Evolutionary conservation across 2,888 invertebrate genomes (phyloP).

Genomic region (Escarpia spicata): DNA sequence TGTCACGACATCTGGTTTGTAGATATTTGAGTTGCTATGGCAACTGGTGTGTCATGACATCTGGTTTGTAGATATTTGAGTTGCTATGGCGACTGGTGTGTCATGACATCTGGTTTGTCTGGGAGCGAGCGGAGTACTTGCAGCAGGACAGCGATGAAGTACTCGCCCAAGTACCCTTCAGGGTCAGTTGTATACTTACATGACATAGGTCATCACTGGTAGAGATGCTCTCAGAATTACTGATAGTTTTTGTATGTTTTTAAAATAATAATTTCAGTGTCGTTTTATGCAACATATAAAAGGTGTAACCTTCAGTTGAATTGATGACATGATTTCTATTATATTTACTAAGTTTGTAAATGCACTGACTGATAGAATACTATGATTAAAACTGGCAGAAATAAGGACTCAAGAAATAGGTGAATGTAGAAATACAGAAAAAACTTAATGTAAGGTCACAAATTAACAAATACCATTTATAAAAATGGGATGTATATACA

Average conservation of each 20-base stretch:
- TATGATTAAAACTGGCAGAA: too few relatives aligned
- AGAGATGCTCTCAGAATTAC: background rate
- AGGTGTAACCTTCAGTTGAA: background rate
- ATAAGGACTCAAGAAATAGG: too few relatives aligned
- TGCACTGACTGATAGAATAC: too few relatives aligned
- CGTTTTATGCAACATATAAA: background rate
- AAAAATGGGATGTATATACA: too few relatives aligned
- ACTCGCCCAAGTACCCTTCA: conserved; percentile 59
- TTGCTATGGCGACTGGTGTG: conserved; percentile 62
- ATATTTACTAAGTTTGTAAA: too few relatives aligned
- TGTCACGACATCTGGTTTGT: conserved; percentile 61
- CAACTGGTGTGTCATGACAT: conserved; percentile 62
- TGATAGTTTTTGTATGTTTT: background rate
- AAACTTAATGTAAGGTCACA: too few relatives aligned
- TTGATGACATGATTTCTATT: too few relatives aligned
- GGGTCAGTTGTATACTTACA: conserved; percentile 44
- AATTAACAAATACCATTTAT: too few relatives aligned
- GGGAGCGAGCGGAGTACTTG: conserved; percentile 63
- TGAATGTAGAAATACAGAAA: too few relatives aligned
- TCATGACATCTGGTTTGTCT: conserved; percentile 64
- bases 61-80: conserved; percentile 62
- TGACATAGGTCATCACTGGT: background rate
- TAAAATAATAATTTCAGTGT: background rate
- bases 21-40: conserved; percentile 64
- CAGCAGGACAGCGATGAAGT: conserved; percentile 58